Percentiles rank a stretch among this genome's conserved stretches.
Evolutionary conservation across 2,888 invertebrate genomes (phyloP).

Genomic region (Drosophila quinaria): DNA sequence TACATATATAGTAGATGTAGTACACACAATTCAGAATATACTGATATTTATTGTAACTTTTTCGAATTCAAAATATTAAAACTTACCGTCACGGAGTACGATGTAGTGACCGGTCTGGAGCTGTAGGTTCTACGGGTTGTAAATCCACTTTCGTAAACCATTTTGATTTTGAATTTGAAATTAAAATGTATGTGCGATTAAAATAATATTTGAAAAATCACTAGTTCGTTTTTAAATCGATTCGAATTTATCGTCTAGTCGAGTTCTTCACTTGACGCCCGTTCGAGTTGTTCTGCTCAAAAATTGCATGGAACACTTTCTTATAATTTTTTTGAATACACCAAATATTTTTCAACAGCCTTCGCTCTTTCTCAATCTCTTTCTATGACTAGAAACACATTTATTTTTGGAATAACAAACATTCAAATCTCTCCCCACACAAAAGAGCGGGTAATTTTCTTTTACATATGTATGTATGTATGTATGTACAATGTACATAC

Average conservation of each 20-base stretch:
- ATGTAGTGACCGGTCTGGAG: constrained; percentile 88
- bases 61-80: constrained; percentile 6
- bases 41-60: constrained; percentile 4
- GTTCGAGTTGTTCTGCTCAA: constrained; percentile 85
- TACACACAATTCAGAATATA: constrained; percentile 6
- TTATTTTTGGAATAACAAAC: constrained; percentile 85
- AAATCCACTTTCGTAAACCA: constrained; percentile 97
- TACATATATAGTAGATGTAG: constrained; percentile 20
- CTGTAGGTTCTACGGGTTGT: constrained; percentile 94
- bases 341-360: constrained; percentile 57
- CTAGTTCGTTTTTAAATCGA: constrained; percentile 62
- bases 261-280: constrained; percentile 85
- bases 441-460: constrained; percentile 59
- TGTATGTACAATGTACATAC: constrained; percentile 16
- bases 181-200: constrained; percentile 20
- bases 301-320: constrained; percentile 65
- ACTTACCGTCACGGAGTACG: constrained; percentile 94
- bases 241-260: constrained; percentile 69
- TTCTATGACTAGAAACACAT: constrained; percentile 69
- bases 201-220: constrained; percentile 56
- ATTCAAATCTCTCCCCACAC: constrained; percentile 62
- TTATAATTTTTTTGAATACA: constrained; percentile 81
- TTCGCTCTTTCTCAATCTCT: constrained; percentile 51
- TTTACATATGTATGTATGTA: constrained; percentile 16
- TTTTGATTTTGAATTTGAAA: constrained; percentile 85